Evolutionary conservation across 2,888 invertebrate species (phyloP), one percentile per base, ranked within the genome.

Genomic region (Crepidodera aurea): DNA sequence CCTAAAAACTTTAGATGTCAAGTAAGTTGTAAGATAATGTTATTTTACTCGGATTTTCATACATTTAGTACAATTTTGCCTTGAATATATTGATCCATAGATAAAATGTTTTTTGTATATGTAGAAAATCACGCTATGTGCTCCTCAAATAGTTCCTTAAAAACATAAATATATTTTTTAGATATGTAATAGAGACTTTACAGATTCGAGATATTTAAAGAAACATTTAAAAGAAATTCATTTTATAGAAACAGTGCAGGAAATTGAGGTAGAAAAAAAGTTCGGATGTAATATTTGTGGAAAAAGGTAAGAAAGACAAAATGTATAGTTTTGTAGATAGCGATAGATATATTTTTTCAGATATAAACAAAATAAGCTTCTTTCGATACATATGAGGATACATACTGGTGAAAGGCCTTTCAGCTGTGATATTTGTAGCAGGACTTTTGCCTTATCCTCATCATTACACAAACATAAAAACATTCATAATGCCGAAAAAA

Each of bases 351-450:
- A 13, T 56, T 18, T 44, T 71, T 73, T 27, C 63, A 78, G 78
- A 29, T 81, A 79, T 65, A 76, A 74, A 65, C 77, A 78, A 55
- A 77, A 78, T 60, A 79, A 79, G 66, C 70, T 77, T 39, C 63
- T 81, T 5, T 51, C 73, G 7, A 69, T 78, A 19, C 81, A 81
- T 68, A 73, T 80, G 74, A 65, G 80, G 34, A 74, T 74, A 2
- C 81, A 81, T 69, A 79, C 80, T 1, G 81, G 81, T 2, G 80
- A 81, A 65, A 66, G 79, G 42, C 80, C 81, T 5, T 67, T 79
- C 10, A 78, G 71, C 65, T 81, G 81, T 65, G 79, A 79, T 58
- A 75, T 78, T 19, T 81, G 81, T 59, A 76, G 76, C 5, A 75
- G 76, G 53, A 75, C 73, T 6, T 81, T 81, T 68, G 76, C 79